Evolutionary conservation across 2,888 invertebrate species (phyloP).

Genomic region (Netelia fuscicornis): DNA sequence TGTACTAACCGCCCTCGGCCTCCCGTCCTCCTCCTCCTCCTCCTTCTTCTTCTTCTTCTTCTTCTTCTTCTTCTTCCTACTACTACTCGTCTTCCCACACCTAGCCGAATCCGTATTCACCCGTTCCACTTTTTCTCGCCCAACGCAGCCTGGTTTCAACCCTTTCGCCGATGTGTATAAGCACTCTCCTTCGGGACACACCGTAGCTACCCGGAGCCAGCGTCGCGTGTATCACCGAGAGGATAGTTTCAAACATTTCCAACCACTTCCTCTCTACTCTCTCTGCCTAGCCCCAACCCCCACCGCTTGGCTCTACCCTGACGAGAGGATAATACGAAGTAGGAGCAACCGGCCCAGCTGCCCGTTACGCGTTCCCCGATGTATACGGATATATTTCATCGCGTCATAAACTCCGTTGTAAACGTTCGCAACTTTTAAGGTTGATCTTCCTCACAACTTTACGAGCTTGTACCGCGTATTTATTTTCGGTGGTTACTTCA

Average conservation of each 20-base stretch:
- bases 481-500: background rate
- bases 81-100: constrained; percentile 31
- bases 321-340: constrained; percentile 40
- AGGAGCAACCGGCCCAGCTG: constrained; percentile 16
- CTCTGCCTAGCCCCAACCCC: too few species aligned
- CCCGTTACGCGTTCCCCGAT: constrained; percentile 8
- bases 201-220: constrained; percentile 13
- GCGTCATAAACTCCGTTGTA: background rate
- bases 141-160: constrained; percentile 34
- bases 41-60: constrained; percentile 15
- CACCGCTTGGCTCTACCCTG: background rate
- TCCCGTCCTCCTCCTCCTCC: background rate
- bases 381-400: constrained; percentile 16
- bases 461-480: background rate
- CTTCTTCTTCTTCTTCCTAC: constrained; percentile 35
- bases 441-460: constrained; percentile 27
- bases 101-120: constrained; percentile 38
- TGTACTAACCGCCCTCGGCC: constrained; percentile 53
- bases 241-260: constrained; percentile 52
- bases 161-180: constrained; percentile 47
- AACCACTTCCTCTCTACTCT: background rate
- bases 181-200: constrained; percentile 51
- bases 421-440: constrained; percentile 19
- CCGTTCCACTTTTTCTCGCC: constrained; percentile 58
- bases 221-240: constrained; percentile 35